Percentiles rank a stretch among this genome's conserved stretches.
phyloP scores from a whole-genome alignment of 2,113 vertebrate species.

The Chunga burmeisteri region DNA sequence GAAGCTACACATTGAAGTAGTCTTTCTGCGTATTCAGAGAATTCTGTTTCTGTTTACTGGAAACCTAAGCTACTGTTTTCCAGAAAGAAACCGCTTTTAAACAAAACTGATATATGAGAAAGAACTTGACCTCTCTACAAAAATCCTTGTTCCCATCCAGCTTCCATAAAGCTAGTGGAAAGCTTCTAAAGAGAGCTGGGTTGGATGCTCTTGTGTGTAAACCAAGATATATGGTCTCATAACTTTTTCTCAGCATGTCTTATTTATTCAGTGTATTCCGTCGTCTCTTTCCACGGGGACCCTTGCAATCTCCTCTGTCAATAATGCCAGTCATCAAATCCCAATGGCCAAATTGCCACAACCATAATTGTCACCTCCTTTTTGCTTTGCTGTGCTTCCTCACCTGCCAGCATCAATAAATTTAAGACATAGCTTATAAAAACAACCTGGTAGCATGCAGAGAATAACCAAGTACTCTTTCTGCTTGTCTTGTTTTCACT shows the following conservation, averaged over 20 bases:
- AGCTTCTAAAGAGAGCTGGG: background rate
- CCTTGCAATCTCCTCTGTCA: slow-evolving; percentile 35
- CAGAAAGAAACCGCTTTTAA: background rate
- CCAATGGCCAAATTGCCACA: slow-evolving; percentile 22
- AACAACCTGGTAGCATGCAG: background rate
- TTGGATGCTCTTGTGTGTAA: background rate
- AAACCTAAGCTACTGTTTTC: background rate
- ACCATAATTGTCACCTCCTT: slow-evolving; percentile 33
- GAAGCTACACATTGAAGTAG: background rate
- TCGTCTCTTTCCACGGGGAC: background rate
- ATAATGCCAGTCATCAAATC: slow-evolving; percentile 42
- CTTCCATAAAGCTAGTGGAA: background rate
- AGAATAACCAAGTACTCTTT: slow-evolving; percentile 2
- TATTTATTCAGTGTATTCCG: slow-evolving; percentile 51
- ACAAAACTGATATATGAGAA: background rate
- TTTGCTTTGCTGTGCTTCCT: slow-evolving; percentile 42
- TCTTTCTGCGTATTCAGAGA: background rate
- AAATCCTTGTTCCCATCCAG: background rate
- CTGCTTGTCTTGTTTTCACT: background rate
- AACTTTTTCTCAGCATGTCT: slow-evolving; percentile 33
- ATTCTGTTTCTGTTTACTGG: background rate
- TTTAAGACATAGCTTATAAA: slow-evolving; percentile 27
- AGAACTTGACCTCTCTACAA: slow-evolving; percentile 21
- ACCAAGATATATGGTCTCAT: slow-evolving; percentile 47
- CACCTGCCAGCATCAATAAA: slow-evolving; percentile 34